Conservation (phyloP, 2,888 invertebrate genomes). For the Trissolcus brochymenae region DNA sequence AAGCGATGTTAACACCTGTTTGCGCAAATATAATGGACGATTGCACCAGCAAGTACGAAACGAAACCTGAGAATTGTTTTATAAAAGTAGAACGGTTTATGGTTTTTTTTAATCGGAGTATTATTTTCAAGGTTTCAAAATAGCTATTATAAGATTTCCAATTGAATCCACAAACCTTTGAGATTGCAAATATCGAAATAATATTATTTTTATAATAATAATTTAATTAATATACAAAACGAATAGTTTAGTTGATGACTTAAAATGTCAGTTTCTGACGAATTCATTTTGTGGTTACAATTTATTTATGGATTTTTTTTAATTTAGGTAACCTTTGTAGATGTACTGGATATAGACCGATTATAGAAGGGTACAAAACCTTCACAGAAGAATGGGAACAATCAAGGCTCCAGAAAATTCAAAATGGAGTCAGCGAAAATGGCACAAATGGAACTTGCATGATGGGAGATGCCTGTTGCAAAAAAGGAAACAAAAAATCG, state of each 20-base stretch:
- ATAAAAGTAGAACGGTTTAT: constrained; percentile 27
- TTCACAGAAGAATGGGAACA: constrained; percentile 85
- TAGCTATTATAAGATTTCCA: neutral
- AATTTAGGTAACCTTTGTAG: constrained; percentile 84
- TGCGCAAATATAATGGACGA: constrained; percentile 3
- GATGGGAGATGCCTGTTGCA: constrained; percentile 83
- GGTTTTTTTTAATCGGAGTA: constrained; percentile 10
- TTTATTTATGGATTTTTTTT: neutral
- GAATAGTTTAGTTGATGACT: no score
- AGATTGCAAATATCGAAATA: neutral
- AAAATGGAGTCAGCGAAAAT: constrained; percentile 52
- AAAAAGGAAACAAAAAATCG: constrained; percentile 23
- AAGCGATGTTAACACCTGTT: no score
- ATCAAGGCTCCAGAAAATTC: constrained; percentile 63
- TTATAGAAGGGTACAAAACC: constrained; percentile 91
- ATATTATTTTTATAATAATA: no score
- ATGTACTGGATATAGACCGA: constrained; percentile 95
- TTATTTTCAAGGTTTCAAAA: constrained; percentile 32
- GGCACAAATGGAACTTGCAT: constrained; percentile 73
- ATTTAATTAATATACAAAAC: no score
- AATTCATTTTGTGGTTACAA: neutral
- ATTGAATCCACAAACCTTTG: neutral
- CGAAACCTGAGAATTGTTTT: constrained; percentile 18
- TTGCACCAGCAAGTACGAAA: constrained; percentile 32
- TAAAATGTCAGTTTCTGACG: no score